These are phyloP conservation scores for Meghimatium bilineatum DNA, from an alignment of 2,888 invertebrate species.

Conservation along the genomic window DNA sequence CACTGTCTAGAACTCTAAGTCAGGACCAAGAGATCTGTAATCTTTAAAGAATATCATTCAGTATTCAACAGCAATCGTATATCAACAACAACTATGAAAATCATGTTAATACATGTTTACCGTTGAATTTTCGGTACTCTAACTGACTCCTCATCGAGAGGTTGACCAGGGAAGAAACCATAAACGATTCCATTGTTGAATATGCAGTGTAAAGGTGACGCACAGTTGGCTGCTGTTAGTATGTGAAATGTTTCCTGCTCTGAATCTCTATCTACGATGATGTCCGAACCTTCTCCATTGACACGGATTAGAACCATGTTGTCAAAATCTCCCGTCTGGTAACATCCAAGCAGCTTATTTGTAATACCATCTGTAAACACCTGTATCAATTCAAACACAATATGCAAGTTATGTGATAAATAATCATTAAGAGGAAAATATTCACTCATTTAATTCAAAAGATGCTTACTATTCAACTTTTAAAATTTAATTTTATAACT, in stretches of 20 bases:
- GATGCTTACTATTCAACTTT: too few relatives aligned
- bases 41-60: too few relatives aligned
- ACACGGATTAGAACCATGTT: conserved; percentile 90
- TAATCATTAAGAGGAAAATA: too few relatives aligned
- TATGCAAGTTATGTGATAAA: background rate
- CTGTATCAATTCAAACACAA: conserved; percentile 79
- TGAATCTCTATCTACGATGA: conserved; percentile 90
- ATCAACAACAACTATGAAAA: too few relatives aligned
- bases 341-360: conserved; percentile 91
- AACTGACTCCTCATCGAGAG: conserved; percentile 73
- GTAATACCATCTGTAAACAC: conserved; percentile 95
- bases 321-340: conserved; percentile 77
- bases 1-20: too few relatives aligned
- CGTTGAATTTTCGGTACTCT: conserved; percentile 62
- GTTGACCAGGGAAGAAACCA: conserved; percentile 85
- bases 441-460: too few relatives aligned
- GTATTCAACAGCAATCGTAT: too few relatives aligned
- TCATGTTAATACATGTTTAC: conserved; percentile 51
- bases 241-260: conserved; percentile 79
- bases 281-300: conserved; percentile 94
- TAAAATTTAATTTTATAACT: too few relatives aligned
- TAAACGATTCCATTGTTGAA: conserved; percentile 96
- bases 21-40: too few relatives aligned
- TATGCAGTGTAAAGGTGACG: conserved; percentile 90
- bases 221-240: conserved; percentile 82